phyloP scores from a whole-genome alignment of 1,140 invertebrate species.

The Ctenoplectra terminalis region DNA sequence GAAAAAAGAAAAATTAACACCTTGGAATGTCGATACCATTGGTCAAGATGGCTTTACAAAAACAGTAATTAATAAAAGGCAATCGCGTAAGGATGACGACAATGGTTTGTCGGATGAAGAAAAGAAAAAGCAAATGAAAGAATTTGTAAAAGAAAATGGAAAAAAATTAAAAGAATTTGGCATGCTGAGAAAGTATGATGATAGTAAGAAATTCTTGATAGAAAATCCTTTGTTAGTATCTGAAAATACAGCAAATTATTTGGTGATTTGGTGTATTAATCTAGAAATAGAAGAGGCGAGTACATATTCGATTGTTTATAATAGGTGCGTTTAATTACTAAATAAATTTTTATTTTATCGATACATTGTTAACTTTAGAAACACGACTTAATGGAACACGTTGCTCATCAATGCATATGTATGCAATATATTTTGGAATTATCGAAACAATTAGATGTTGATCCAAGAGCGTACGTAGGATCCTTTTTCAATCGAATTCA shows the following conservation, averaged over 20 bases:
- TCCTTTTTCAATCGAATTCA: slow-evolving; percentile 98
- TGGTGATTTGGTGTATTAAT: slow-evolving; percentile 99
- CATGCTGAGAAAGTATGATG: slow-evolving; percentile 96
- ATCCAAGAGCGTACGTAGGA: slow-evolving; percentile 95
- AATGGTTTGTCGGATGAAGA: slow-evolving; percentile 93
- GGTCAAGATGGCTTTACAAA: slow-evolving; percentile 98
- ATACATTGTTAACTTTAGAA: slow-evolving; percentile 86
- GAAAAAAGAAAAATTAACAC: slow-evolving; percentile 96
- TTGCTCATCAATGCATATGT: slow-evolving; percentile 98
- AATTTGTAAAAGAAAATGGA: slow-evolving; percentile 97
- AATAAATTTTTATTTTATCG: background rate
- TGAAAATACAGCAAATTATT: slow-evolving; percentile 98
- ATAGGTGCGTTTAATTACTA: background rate
- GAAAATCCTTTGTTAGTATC: slow-evolving; percentile 93
- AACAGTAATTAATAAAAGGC: slow-evolving; percentile 96
- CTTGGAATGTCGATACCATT: slow-evolving; percentile 99
- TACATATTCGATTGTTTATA: slow-evolving; percentile 21
- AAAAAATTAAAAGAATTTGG: slow-evolving; percentile 95
- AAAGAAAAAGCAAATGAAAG: slow-evolving; percentile 91
- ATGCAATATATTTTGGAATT: slow-evolving; percentile 99
- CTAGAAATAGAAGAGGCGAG: slow-evolving; percentile 97
- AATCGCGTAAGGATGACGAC: slow-evolving; percentile 86
- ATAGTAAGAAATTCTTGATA: slow-evolving; percentile 93
- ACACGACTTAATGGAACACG: slow-evolving; percentile 96
- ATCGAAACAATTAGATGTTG: slow-evolving; percentile 95